These are phyloP conservation scores for Calyptommatus sinebrachiatus DNA, from an alignment of 2,113 vertebrate species.

Conservation along the genomic window DNA sequence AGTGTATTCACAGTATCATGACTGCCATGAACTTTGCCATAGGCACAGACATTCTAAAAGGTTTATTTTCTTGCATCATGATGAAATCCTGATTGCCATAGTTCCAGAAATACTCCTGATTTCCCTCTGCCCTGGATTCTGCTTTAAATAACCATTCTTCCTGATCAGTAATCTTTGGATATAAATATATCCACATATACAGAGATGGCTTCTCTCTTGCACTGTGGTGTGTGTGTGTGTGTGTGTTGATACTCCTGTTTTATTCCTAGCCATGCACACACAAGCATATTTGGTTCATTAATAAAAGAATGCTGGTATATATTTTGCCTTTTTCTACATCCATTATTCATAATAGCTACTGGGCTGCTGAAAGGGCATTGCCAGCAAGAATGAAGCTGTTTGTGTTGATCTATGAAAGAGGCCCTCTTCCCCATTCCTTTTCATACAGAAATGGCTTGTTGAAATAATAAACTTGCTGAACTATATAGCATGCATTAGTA, in stretches of 20 bases:
- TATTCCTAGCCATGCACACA: slow-evolving; percentile 63
- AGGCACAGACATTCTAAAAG: slow-evolving; percentile 10
- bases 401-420: slow-evolving; percentile 56
- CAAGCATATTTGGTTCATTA: slow-evolving; percentile 72
- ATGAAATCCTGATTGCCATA: slow-evolving; percentile 38
- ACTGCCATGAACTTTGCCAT: slow-evolving; percentile 24
- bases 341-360: slow-evolving; percentile 72
- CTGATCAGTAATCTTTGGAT: slow-evolving; percentile 60
- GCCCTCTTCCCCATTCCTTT: slow-evolving; percentile 13
- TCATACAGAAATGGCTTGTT: slow-evolving; percentile 46
- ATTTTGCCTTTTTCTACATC: slow-evolving; percentile 66
- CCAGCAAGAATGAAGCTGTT: slow-evolving; percentile 60
- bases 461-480: not conserved
- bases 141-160: slow-evolving; percentile 49
- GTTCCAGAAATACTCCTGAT: slow-evolving; percentile 12
- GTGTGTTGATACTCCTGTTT: slow-evolving; percentile 54
- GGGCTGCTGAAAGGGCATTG: slow-evolving; percentile 41
- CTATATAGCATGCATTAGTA: slow-evolving; percentile 1
- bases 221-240: slow-evolving; percentile 49
- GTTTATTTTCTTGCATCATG: slow-evolving; percentile 25
- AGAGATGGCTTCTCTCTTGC: slow-evolving; percentile 33
- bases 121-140: slow-evolving; percentile 17
- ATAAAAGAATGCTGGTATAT: slow-evolving; percentile 71
- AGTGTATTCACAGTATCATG: not conserved
- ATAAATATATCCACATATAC: slow-evolving; percentile 61